These are phyloP conservation scores for Penaeus chinensis DNA, from an alignment of 1,140 invertebrate genomes.

Conservation along the genomic window DNA sequence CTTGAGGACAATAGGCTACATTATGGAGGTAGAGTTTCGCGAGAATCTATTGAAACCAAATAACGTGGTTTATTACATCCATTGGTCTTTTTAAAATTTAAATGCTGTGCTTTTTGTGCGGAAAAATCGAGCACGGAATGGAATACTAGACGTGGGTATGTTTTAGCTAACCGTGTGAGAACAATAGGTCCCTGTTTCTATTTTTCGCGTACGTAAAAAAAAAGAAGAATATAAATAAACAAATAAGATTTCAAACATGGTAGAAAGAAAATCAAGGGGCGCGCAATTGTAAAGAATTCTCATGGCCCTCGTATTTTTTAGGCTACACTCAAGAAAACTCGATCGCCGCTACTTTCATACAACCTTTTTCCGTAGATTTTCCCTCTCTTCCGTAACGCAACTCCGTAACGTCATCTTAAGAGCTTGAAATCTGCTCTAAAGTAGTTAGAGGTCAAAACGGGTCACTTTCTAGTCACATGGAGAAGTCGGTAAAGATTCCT, in stretches of 20 bases:
- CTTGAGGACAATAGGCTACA: conserved; percentile 42
- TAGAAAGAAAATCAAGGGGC: no score
- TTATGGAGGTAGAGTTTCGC: conserved; percentile 31
- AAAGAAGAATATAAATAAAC: not conserved
- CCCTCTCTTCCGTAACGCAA: no score
- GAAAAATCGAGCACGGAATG: conserved; percentile 5
- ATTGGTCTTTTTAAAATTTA: conserved; percentile 16
- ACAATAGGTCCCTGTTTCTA: conserved; percentile 18
- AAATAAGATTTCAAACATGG: conserved; percentile 1
- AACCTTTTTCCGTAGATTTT: no score
- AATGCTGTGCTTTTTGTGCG: conserved; percentile 22
- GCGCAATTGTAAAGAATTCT: no score
- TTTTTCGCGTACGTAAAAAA: not conserved
- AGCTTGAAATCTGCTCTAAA: no score
- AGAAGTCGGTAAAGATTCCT: no score
- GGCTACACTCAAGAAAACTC: no score
- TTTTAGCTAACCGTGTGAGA: conserved; percentile 1
- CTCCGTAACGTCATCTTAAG: no score
- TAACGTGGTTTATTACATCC: conserved; percentile 38
- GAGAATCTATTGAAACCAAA: conserved; percentile 46
- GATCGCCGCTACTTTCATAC: no score
- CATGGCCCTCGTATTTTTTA: no score
- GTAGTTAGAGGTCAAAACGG: no score
- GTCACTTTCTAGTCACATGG: no score
- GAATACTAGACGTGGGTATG: conserved; percentile 31